A percentile compares a stretch with the other conserved stretches of the same genome.
Evolutionary conservation across 2,888 invertebrate genomes (phyloP).

Genomic region (Scrobipalpa atriplicella): DNA sequence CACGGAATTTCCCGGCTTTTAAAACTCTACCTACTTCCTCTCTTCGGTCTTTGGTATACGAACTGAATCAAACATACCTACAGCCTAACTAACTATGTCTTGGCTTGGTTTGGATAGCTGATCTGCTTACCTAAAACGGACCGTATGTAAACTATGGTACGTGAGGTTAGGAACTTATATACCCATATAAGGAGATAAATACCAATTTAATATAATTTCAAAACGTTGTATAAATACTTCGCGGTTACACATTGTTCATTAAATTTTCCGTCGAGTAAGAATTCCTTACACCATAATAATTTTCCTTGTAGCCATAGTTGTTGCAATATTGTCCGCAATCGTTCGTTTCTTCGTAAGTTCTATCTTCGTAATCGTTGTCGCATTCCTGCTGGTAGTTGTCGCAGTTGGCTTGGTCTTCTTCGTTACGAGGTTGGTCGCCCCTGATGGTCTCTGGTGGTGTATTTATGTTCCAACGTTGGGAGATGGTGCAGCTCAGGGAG

Average conservation of each 20-base stretch:
- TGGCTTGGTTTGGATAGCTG: too few relatives aligned
- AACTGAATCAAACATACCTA: too few relatives aligned
- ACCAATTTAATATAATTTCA: slow-evolving; percentile 6
- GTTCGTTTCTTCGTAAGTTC: slow-evolving; percentile 63
- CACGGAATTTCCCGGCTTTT: too few relatives aligned
- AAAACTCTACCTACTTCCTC: too few relatives aligned
- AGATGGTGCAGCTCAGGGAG: slow-evolving; percentile 71
- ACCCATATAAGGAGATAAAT: neutral
- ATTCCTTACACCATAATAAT: slow-evolving; percentile 68
- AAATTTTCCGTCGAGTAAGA: slow-evolving; percentile 61
- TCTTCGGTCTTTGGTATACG: too few relatives aligned
- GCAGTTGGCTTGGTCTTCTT: slow-evolving; percentile 35
- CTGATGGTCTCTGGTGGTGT: slow-evolving; percentile 44
- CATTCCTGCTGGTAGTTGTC: slow-evolving; percentile 61
- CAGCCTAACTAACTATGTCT: too few relatives aligned
- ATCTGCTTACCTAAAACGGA: too few relatives aligned
- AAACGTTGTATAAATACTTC: neutral
- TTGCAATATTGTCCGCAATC: slow-evolving; percentile 66
- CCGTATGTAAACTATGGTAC: too few relatives aligned
- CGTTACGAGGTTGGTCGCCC: slow-evolving; percentile 36
- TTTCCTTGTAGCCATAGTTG: slow-evolving; percentile 71
- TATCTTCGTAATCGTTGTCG: slow-evolving; percentile 71
- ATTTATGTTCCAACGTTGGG: slow-evolving; percentile 72
- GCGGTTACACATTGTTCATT: slow-evolving; percentile 56
- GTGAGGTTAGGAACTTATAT: too few relatives aligned